Evolutionary conservation across 2,888 invertebrate genomes (phyloP).

Genomic region (Sceliomorpha sp.): DNA sequence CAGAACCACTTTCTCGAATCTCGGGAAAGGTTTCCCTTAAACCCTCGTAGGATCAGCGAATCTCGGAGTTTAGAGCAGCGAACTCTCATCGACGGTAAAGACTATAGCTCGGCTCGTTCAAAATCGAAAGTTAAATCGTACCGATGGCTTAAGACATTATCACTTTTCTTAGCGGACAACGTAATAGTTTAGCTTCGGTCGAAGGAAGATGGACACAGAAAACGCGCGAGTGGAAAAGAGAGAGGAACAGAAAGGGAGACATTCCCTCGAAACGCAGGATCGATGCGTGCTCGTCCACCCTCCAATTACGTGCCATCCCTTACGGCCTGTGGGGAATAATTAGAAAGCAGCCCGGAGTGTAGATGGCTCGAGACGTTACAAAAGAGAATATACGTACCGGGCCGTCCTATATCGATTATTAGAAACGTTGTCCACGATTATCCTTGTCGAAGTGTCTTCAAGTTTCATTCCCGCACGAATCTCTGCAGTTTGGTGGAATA

Average conservation of each 20-base stretch:
- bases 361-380: slow-evolving; percentile 56
- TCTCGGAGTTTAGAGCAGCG: slow-evolving; percentile 73
- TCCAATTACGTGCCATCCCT: slow-evolving; percentile 74
- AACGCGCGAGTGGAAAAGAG: slow-evolving; percentile 40
- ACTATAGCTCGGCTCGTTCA: slow-evolving; percentile 61
- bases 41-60: slow-evolving; percentile 74
- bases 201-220: slow-evolving; percentile 35
- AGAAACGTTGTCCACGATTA: slow-evolving; percentile 24
- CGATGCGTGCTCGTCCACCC: slow-evolving; percentile 74
- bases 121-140: slow-evolving; percentile 80
- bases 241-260: slow-evolving; percentile 45
- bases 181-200: slow-evolving; percentile 53
- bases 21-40: slow-evolving; percentile 73
- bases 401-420: slow-evolving; percentile 46
- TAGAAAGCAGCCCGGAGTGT: slow-evolving; percentile 72
- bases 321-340: slow-evolving; percentile 76
- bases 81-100: slow-evolving; percentile 65
- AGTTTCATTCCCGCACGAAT: not conserved
- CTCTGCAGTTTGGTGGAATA: no score
- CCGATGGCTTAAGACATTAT: slow-evolving; percentile 86
- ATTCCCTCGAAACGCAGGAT: slow-evolving; percentile 70
- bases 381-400: slow-evolving; percentile 45
- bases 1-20: slow-evolving; percentile 73
- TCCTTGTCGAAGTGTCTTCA: not conserved
- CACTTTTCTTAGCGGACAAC: slow-evolving; percentile 83